A percentile compares a stretch with the other conserved stretches of the same genome.
Evolutionary conservation across 1,140 invertebrate species (phyloP).

Genomic region (Drosophila saltans): DNA sequence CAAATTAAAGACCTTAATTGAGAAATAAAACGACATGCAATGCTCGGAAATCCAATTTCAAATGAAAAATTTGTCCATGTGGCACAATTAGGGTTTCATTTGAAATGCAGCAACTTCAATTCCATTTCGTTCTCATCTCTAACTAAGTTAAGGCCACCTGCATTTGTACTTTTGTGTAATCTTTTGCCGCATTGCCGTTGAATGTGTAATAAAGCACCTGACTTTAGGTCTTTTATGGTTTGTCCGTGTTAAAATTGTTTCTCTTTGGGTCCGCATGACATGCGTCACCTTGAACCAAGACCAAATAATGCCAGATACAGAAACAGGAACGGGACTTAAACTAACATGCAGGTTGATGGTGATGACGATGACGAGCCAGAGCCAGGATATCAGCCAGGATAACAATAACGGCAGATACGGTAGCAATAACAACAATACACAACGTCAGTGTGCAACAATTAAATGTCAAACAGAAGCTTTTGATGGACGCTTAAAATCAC

Average conservation of each 20-base stretch:
- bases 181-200: constrained; percentile 76
- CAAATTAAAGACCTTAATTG: constrained; percentile 12
- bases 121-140: constrained; percentile 10
- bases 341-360: background rate
- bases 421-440: constrained; percentile 8
- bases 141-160: constrained; percentile 10
- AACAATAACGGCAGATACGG: background rate
- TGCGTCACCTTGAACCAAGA: constrained; percentile 41
- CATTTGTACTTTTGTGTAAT: constrained; percentile 40
- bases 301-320: constrained; percentile 21
- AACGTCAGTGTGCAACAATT: constrained; percentile 75
- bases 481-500: constrained; percentile 80
- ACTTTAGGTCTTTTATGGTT: constrained; percentile 69
- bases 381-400: constrained; percentile 14
- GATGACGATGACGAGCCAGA: constrained; percentile 7
- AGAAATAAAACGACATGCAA: background rate
- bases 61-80: background rate
- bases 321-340: background rate
- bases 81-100: background rate
- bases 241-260: constrained; percentile 56
- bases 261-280: constrained; percentile 30
- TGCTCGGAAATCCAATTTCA: background rate
- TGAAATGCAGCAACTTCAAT: background rate
- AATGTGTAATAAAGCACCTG: constrained; percentile 78
- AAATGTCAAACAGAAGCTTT: constrained; percentile 76